Conservation (phyloP, 2,888 invertebrate species). For the Cheilosia grossa region DNA sequence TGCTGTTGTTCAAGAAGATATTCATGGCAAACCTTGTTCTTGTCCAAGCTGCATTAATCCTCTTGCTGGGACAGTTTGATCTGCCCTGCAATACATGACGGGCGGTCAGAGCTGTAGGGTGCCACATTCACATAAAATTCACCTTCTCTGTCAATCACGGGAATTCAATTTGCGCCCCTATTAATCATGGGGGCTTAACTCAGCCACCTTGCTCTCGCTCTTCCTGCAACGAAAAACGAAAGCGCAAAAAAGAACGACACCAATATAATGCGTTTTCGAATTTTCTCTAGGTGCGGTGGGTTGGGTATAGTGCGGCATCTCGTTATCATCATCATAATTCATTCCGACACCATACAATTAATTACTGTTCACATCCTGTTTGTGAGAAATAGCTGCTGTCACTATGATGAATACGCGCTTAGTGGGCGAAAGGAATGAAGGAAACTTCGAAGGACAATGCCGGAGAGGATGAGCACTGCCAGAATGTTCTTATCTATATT, state of each 20-base stretch:
- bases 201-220: background rate
- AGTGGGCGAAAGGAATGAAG: background rate
- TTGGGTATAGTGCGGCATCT: background rate
- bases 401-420: slow-evolving; percentile 1
- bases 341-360: slow-evolving; percentile 12
- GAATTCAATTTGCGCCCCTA: slow-evolving; percentile 11
- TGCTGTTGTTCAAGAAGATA: background rate
- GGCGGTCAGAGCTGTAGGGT: background rate
- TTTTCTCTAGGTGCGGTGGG: background rate
- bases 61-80: background rate
- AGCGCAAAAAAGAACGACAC: background rate
- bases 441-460: background rate
- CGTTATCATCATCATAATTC: slow-evolving; percentile 11
- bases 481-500: background rate
- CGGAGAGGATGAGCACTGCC: background rate
- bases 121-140: background rate
- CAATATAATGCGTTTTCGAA: slow-evolving; percentile 9
- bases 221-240: background rate
- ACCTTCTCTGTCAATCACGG: slow-evolving; percentile 19
- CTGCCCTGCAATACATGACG: background rate
- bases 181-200: background rate
- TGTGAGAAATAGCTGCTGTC: slow-evolving; percentile 18
- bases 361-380: slow-evolving; percentile 15
- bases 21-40: background rate
- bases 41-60: background rate